Percentiles rank a stretch among this genome's conserved stretches.
These are phyloP conservation scores for Mechanitis mazaeus DNA, from an alignment of 2,888 invertebrate genomes.

Conservation along the genomic window DNA sequence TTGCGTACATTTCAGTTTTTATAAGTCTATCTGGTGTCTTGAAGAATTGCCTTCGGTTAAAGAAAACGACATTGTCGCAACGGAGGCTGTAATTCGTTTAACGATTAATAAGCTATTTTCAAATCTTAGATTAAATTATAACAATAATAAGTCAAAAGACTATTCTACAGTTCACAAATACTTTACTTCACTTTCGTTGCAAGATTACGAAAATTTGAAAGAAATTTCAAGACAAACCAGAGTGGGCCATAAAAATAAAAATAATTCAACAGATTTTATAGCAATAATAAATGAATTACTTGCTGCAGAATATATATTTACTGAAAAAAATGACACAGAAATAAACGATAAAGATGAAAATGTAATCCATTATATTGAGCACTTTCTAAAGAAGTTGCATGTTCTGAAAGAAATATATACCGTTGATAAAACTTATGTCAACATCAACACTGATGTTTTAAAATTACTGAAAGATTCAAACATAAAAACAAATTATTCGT, in stretches of 20 bases:
- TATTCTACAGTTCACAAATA: slow-evolving; percentile 46
- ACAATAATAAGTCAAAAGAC: slow-evolving; percentile 34
- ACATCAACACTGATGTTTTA: slow-evolving; percentile 36
- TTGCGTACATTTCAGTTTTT: slow-evolving; percentile 8
- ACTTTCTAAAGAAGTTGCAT: slow-evolving; percentile 40
- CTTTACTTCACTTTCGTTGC: slow-evolving; percentile 43
- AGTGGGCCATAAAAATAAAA: slow-evolving; percentile 36
- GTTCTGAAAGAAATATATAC: slow-evolving; percentile 37
- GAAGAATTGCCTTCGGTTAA: slow-evolving; percentile 35
- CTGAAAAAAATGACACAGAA: slow-evolving; percentile 24
- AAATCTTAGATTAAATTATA: slow-evolving; percentile 36
- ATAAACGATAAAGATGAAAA: slow-evolving; percentile 26
- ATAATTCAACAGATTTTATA: slow-evolving; percentile 41
- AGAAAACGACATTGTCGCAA: slow-evolving; percentile 35
- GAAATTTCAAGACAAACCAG: slow-evolving; percentile 41
- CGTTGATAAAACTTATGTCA: slow-evolving; percentile 28
- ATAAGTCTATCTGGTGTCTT: slow-evolving; percentile 21
- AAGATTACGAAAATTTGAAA: slow-evolving; percentile 42
- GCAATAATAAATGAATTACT: slow-evolving; percentile 45
- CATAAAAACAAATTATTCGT: slow-evolving; percentile 18
- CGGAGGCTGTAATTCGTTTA: slow-evolving; percentile 39
- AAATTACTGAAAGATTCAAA: slow-evolving; percentile 26
- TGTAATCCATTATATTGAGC: slow-evolving; percentile 34
- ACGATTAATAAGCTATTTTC: slow-evolving; percentile 46
- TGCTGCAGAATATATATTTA: slow-evolving; percentile 37